Evolutionary conservation across 92 coral and sea anemone genomes (phyloP).

Genomic region (Porites lobata): DNA sequence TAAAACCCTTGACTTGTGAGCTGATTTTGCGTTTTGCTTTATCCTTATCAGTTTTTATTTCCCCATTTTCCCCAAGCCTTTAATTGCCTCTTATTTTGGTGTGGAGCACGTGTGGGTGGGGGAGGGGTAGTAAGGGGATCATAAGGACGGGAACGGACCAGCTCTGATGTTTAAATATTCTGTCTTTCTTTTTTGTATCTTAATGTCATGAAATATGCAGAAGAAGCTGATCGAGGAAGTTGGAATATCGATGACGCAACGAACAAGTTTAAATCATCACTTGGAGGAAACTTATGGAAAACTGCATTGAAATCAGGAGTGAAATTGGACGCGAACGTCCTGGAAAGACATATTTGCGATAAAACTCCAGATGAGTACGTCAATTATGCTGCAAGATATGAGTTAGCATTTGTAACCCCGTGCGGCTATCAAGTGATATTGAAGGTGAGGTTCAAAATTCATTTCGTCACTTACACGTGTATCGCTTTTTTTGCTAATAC

Average conservation of each 20-base stretch:
- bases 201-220: background rate
- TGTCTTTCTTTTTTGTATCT: background rate
- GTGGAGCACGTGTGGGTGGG: background rate
- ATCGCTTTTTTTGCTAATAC: too few relatives aligned
- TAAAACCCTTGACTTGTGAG: too few relatives aligned
- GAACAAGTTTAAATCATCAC: background rate
- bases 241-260: slow-evolving; percentile 8
- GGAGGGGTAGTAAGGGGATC: background rate
- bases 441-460: slow-evolving; percentile 14
- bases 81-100: too few relatives aligned
- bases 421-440: background rate
- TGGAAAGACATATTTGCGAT: background rate
- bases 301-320: slow-evolving; percentile 17
- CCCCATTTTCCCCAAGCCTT: too few relatives aligned
- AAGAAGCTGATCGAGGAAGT: background rate
- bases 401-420: slow-evolving; percentile 34
- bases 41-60: too few relatives aligned
- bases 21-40: too few relatives aligned
- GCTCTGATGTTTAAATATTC: too few relatives aligned
- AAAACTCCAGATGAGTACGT: slow-evolving; percentile 17
- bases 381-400: slow-evolving; percentile 25
- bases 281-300: slow-evolving; percentile 11
- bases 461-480: background rate
- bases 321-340: slow-evolving; percentile 4
- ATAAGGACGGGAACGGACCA: background rate